Base-by-base conservation (phyloP, 2,888 invertebrate species). In the Tillus elongatus region DNA sequence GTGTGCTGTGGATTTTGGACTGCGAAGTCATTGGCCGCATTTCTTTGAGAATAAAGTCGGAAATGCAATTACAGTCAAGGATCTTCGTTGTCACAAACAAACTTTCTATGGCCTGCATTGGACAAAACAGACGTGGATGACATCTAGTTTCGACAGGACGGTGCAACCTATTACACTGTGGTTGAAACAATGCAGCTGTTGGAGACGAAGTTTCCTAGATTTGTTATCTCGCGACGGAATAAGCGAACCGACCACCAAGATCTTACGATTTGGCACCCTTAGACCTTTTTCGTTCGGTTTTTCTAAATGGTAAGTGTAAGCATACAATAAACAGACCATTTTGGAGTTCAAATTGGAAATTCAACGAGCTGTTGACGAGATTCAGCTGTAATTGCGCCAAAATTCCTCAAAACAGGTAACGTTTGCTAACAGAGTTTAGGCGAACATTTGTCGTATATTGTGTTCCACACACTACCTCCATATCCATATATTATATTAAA, bases 91-190 rank as follows among this genome's bases (percentile, higher is more conserved):
- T n/a, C n/a, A n/a, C 6, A 8, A 19, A 19, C 24, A 6, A n/a
- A 19, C n/a, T 19, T 19, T 8, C n/a, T 19, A 8, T 19, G 24
- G 24, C 24, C 24, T n/a, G n/a, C 6, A 19, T 32, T 32, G 8
- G 4, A 32, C 8, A 10, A 32, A 9, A 34, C 13, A n/a, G 29
- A 37, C 42, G 32, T 43, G 34, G 35, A 30, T 30, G 36, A 43
- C 28, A 43, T 46, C 38, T 42, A 36, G 41, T 44, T 47, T 38
- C 42, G 45, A 38, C 39, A 41, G 40, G 39, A 45, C 36, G 33
- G 39, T 30, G 19, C 35, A 19, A 39, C 26, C 10, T 35, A 3
- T 24, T 30, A 39, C 39, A 43, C 38, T 37, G 39, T 35, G 24
- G 16, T 34, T 13, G 30, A 37, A 37, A 42, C 36, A 33, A 39